Base-by-base conservation (phyloP, 2,888 invertebrate species). In the Mythimna pallens region DNA sequence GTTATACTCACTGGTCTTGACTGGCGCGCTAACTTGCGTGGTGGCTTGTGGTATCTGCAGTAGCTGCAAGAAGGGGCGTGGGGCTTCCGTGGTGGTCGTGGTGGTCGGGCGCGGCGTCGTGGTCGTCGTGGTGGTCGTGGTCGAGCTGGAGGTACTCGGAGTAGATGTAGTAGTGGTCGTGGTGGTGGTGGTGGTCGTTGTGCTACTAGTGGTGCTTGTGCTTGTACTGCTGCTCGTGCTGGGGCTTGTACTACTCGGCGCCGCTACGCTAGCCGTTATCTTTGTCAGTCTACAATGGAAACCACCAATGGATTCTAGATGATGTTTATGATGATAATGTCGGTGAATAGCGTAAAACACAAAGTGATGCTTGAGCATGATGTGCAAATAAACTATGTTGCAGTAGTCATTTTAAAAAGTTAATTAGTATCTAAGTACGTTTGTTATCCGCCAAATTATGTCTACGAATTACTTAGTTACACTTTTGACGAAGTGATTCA, bases 21-120 rank as follows among this genome's bases (percentile, higher is more conserved):
- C 80, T 14, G 92, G 89, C 12, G 91, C 88, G 66, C 80, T 91
- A 30, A 87, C 82, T 70, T 87, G 87, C 3, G 89, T 89, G 47
- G 88, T 83, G 10, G 87, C 83, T 66, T 87, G 87, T 5, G 89
- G 89, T 65, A 89, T 82, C 82, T 94, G 93, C 84, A 96, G 88
- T 78, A 96, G 88, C 83, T 95, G 95, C 81, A 96, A 89, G 92
- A 94, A 96, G 20, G 96, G 95, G 30, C 90, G 91, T 76, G 91
- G 88, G 59, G 91, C 84, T 80, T 92, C 89, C 14, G 92, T 90
- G 20, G 89, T 84, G 22, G 86, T 84, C 50, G 89, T 84, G 52
- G 89, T 81, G 50, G 92, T 91, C n/a, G 93, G 91, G 69, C 90
- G 89, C 66, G 91, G 88, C 65, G 91, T 87, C 57, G 89, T 88